Base-by-base conservation (phyloP, 2,888 invertebrate species). In the Ochropacha duplaris region DNA sequence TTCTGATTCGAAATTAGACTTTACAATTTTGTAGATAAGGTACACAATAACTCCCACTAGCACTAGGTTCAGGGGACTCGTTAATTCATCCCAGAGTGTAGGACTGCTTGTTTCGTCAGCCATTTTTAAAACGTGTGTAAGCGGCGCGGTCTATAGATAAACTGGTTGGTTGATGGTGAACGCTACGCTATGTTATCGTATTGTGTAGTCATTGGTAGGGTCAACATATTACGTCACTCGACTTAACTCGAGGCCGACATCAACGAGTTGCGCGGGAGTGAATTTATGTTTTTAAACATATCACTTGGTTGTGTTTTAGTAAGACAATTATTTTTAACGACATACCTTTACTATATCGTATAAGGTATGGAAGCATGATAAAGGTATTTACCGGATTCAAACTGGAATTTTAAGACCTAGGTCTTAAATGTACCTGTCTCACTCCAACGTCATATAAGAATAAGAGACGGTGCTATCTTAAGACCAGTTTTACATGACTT, bases 11-110 rank as follows among this genome's bases (percentile, higher is more conserved):
- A 89, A 90, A 75, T 91, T 89, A 28, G 89, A 90, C 84, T 87
- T 92, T 71, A 94, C 76, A 50, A 96, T 95, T 83, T 95, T 95
- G 81, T 95, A 95, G 28, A 95, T 75, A 66, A 96, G 92, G 78
- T 88, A 91, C 74, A 87, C 79, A 65, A 92, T 92, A 54, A 90
- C 75, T 50, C 81, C 80, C 58, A 92, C 79, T 59, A 92, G 74
- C 52, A 86, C 78, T 65, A 91, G 73, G 71, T 92, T 92, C 24
- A 92, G 63, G 24, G 92, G 92, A 69, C 90, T 90, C 64, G 84
- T 87, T 50, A 91, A 73, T 75, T 92, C 92, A 64, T 91, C 91
- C 91, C 90, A 92, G 71, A 87, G 79, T 55, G 81, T 84, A 57
- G 81, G 66, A 65, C 75, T 65, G 62, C 68, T 71, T 65, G 83